Evolutionary conservation across 30 jellyfish, hydroid and myxozoan genomes (phyloP).

Genomic region (Mastigias papua): DNA sequence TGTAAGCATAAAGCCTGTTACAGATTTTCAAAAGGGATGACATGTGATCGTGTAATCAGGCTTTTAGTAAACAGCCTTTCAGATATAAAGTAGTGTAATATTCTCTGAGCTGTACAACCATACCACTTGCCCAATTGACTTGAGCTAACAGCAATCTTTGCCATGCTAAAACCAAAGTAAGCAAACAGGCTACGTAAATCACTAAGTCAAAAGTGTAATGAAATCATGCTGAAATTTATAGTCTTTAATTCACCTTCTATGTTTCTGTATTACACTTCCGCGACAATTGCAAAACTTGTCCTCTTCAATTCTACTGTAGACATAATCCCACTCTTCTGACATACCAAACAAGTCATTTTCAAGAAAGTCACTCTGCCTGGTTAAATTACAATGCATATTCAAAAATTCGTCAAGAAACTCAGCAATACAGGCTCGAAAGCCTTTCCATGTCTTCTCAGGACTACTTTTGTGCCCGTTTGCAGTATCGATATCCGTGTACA

Average conservation of each 20-base stretch:
- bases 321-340: background rate
- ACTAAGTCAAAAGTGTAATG: too few relatives aligned
- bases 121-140: too few relatives aligned
- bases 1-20: too few relatives aligned
- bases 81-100: too few relatives aligned
- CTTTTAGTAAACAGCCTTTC: too few relatives aligned
- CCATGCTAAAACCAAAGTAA: too few relatives aligned
- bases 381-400: background rate
- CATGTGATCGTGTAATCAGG: too few relatives aligned
- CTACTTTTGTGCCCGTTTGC: background rate
- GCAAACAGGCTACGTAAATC: too few relatives aligned
- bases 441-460: conserved; percentile 44
- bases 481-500: background rate
- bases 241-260: background rate
- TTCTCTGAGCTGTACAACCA: too few relatives aligned
- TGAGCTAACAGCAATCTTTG: too few relatives aligned
- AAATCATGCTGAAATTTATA: background rate
- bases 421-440: background rate
- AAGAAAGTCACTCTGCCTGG: background rate
- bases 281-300: conserved; percentile 14
- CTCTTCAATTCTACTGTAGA: background rate
- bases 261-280: background rate
- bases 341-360: background rate
- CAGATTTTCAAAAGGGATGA: too few relatives aligned
- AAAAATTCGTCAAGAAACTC: conserved; percentile 1